A percentile compares a stretch with the other conserved stretches of the same genome.
Evolutionary conservation across 2,113 vertebrate species (phyloP).

Genomic region (Ciconia boyciana): DNA sequence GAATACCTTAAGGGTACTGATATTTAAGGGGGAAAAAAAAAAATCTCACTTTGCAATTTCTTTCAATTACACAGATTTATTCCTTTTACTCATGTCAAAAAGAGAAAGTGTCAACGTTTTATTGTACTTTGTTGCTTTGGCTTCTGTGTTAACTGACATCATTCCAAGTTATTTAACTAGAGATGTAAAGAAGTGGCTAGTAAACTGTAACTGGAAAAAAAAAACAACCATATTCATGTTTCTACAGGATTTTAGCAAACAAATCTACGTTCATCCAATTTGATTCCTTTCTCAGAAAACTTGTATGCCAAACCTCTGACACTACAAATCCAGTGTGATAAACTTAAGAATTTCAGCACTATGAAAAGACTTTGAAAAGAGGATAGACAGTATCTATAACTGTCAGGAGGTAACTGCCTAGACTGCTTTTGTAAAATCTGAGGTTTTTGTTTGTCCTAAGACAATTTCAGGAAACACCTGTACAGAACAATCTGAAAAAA

Average conservation of each 20-base stretch:
- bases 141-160: neutral
- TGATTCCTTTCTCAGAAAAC: neutral
- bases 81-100: neutral
- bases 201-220: neutral
- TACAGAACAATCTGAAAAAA: neutral
- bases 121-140: neutral
- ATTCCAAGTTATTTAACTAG: neutral
- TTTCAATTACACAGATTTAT: neutral
- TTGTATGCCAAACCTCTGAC: neutral
- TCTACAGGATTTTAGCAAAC: neutral
- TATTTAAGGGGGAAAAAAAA: neutral
- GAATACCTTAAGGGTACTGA: neutral
- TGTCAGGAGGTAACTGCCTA: neutral
- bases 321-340: neutral
- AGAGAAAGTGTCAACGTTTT: neutral
- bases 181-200: neutral
- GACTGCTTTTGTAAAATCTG: neutral
- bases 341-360: neutral
- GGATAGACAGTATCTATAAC: neutral
- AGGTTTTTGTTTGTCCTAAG: neutral
- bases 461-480: neutral
- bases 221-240: no score
- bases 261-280: neutral
- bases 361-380: no score
- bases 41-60: neutral